phyloP scores from a whole-genome alignment of 2,888 invertebrate species.

The Barypeithes pellucidus region DNA sequence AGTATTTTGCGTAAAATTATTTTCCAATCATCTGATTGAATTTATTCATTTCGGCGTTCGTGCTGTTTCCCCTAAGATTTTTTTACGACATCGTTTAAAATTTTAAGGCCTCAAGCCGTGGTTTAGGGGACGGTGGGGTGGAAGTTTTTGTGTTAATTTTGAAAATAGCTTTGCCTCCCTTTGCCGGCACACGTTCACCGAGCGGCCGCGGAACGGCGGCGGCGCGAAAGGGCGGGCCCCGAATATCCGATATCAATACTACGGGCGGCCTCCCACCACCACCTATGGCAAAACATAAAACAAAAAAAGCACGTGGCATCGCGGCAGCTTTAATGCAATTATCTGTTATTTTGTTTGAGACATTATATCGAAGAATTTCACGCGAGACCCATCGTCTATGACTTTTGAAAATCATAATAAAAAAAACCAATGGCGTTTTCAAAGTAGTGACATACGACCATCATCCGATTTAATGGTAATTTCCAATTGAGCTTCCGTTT shows the following conservation, averaged over 20 bases:
- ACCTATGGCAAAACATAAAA: slow-evolving; percentile 60
- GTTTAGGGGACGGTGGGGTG: slow-evolving; percentile 19
- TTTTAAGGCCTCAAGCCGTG: slow-evolving; percentile 25
- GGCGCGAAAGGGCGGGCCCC: slow-evolving; percentile 62
- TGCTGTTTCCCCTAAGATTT: slow-evolving; percentile 27
- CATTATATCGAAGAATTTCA: slow-evolving; percentile 57
- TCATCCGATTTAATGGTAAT: no score
- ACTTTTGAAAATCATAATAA: slow-evolving; percentile 24
- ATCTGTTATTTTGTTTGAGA: slow-evolving; percentile 59
- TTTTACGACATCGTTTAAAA: slow-evolving; percentile 39
- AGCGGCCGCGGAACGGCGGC: slow-evolving; percentile 47
- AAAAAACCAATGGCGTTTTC: slow-evolving; percentile 7
- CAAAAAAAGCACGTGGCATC: slow-evolving; percentile 67
- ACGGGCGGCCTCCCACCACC: slow-evolving; percentile 61
- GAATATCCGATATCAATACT: slow-evolving; percentile 69
- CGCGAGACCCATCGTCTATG: slow-evolving; percentile 45
- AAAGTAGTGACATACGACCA: not conserved
- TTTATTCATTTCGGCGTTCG: slow-evolving; percentile 22
- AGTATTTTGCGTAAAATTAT: slow-evolving; percentile 5
- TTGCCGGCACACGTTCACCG: slow-evolving; percentile 33
- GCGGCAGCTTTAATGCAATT: slow-evolving; percentile 61
- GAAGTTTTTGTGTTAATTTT: slow-evolving; percentile 56
- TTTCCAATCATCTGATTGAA: slow-evolving; percentile 15
- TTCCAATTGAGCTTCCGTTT: no score
- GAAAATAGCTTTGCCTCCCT: slow-evolving; percentile 55